Base-by-base conservation (phyloP, 2,113 vertebrate genomes). In the Hippopotamus amphibius region DNA sequence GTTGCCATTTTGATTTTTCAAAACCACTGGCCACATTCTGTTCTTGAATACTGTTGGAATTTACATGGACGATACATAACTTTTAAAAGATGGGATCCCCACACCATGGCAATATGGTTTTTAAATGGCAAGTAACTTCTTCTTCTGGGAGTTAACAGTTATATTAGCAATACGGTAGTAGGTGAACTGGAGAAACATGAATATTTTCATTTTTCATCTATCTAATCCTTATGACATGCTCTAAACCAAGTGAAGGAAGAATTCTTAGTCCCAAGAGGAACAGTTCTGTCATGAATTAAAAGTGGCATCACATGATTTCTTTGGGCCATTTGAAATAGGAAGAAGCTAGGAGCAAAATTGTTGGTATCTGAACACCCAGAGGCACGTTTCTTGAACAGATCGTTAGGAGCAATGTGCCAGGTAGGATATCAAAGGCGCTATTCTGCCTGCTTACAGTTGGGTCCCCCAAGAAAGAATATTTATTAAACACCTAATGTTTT, bases 1-100 rank as follows among this genome's bases (percentile, higher is more conserved):
- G 28, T n/a, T 97, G 84, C 76, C 96, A 95, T 96, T 94, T 97
- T 41, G 14, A 96, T 97, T 97, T 88, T 81, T 93, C 80, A 95
- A 96, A 97, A 88, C 82, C 74, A 96, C 30, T 93, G 89, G 93
- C 96, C 81, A 74, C 80, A 96, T 96, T 94, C 81, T 88, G 71
- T 93, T 97, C 88, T 97, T 96, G 86, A 87, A 95, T 66, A 85
- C 76, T 65, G 63, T 37, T 77, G 96, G 80, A 85, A 93, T 96
- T 95, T 96, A 96, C 96, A 90, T 88, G 81, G 87, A 74, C 94
- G 71, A 48, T 90, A 26, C 16, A 80, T 14, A 84, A 83, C 50
- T 33, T 95, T 65, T 90, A 50, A 92, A 93, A 97, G 88, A 84
- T 93, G 74, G 24, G 83, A 61, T 90, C 43, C 65, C 79, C 46